These are phyloP conservation scores for Acyrthosiphon pisum DNA, from an alignment of 1,140 invertebrate species.

Conservation along the genomic window DNA sequence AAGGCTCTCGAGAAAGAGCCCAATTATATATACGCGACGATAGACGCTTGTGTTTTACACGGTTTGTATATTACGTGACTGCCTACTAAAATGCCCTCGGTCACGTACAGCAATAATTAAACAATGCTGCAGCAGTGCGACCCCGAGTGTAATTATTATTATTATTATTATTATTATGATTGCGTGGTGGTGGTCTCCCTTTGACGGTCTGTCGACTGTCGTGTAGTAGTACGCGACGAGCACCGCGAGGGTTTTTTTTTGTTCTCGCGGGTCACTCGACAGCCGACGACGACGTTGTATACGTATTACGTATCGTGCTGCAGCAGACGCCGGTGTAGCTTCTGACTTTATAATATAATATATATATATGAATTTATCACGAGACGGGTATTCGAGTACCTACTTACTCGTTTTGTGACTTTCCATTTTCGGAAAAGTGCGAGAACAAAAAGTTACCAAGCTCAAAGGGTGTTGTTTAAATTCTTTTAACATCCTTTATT, in stretches of 20 bases:
- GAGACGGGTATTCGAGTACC: background rate
- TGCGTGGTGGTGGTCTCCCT: conserved; percentile 8
- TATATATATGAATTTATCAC: background rate
- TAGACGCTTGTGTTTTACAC: conserved; percentile 22
- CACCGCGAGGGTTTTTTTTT: conserved; percentile 14
- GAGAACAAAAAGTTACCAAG: conserved; percentile 1
- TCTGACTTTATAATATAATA: background rate
- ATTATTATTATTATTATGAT: conserved; percentile 17
- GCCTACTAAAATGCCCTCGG: conserved; percentile 51
- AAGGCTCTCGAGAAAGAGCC: conserved; percentile 48
- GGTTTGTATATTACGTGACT: conserved; percentile 46
- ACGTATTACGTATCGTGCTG: background rate
- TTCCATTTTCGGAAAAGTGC: conserved; percentile 26
- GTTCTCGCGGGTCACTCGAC: conserved; percentile 46
- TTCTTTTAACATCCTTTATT: background rate
- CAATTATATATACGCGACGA: conserved; percentile 35
- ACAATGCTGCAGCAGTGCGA: conserved; percentile 17
- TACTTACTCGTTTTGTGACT: conserved; percentile 22
- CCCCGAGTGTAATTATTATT: conserved; percentile 41
- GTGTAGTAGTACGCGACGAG: background rate
- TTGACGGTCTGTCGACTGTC: background rate
- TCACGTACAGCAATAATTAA: conserved; percentile 53
- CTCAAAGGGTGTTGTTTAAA: conserved; percentile 8
- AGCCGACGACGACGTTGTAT: background rate
- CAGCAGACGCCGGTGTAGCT: background rate